Percentiles rank a stretch among this genome's conserved stretches.
Evolutionary conservation across 2,113 vertebrate species (phyloP).

Genomic region (Edolisoma coerulescens): DNA sequence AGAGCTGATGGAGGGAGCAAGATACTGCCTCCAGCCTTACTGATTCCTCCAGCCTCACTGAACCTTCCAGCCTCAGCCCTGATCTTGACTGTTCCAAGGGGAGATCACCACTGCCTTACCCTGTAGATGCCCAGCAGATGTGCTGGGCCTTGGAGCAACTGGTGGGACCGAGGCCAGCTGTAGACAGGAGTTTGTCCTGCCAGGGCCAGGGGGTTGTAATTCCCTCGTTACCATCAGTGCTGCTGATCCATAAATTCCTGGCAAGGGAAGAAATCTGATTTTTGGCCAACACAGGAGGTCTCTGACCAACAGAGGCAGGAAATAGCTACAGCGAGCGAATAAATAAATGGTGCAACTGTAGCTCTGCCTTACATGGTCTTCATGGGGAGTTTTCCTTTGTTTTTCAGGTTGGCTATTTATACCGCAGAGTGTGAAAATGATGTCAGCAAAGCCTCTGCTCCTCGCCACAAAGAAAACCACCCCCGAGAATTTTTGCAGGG

Average conservation of each 20-base stretch:
- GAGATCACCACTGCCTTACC: neutral
- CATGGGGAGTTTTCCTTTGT: slow-evolving; percentile 54
- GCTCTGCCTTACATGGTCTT: slow-evolving; percentile 60
- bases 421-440: neutral
- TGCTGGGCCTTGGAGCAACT: neutral
- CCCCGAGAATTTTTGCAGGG: neutral
- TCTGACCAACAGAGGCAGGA: slow-evolving; percentile 57
- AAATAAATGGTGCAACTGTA: slow-evolving; percentile 40
- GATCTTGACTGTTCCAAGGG: neutral
- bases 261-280: slow-evolving; percentile 22
- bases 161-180: rapidly evolving
- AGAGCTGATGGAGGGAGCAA: neutral
- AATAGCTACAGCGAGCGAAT: slow-evolving; percentile 39
- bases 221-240: neutral
- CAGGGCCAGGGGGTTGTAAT: neutral
- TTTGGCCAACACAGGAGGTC: slow-evolving; percentile 41
- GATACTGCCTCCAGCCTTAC: neutral
- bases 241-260: neutral
- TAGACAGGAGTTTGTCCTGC: neutral
- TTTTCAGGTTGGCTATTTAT: slow-evolving; percentile 58
- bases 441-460: slow-evolving; percentile 3
- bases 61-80: neutral
- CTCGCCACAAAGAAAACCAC: neutral
- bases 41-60: neutral
- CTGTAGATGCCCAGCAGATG: neutral